Evolutionary conservation across 2,797 vertebrate species (phyloP).

Genomic region (Pteronotus mesoamericanus): DNA sequence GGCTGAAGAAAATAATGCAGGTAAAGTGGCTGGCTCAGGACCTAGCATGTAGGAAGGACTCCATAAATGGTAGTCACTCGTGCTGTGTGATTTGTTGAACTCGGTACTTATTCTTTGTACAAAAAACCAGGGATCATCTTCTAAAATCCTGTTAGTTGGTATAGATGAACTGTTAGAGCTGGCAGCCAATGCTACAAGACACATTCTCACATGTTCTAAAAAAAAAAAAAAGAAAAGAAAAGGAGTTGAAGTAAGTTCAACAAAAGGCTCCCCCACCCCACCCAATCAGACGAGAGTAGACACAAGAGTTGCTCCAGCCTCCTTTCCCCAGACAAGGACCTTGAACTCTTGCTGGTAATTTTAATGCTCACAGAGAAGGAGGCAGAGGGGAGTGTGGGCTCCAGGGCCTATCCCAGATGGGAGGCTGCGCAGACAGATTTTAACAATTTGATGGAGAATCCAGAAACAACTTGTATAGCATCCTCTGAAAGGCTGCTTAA

Average conservation of each 20-base stretch:
- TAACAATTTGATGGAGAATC: background rate
- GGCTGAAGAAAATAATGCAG: background rate
- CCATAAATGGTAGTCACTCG: background rate
- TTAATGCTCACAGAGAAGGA: background rate
- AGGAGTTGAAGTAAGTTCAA: background rate
- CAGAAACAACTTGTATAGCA: background rate
- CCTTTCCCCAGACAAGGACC: background rate
- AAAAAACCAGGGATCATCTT: background rate
- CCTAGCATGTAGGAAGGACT: background rate
- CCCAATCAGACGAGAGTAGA: background rate
- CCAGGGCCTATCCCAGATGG: background rate
- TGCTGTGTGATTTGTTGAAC: background rate
- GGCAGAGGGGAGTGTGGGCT: background rate
- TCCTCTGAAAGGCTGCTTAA: background rate
- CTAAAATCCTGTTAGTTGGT: background rate
- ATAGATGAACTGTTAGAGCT: background rate
- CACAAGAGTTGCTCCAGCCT: background rate
- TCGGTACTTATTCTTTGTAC: background rate
- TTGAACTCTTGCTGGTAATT: background rate
- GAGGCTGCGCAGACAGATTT: background rate
- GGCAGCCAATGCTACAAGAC: background rate
- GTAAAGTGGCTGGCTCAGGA: background rate
- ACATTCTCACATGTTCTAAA: background rate
- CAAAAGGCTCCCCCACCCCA: fast-evolving
- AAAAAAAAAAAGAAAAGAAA: background rate